A percentile compares a stretch with the other conserved stretches of the same genome.
Evolutionary conservation across 2,113 vertebrate genomes (phyloP).

Genomic region (Microtus richardsoni): DNA sequence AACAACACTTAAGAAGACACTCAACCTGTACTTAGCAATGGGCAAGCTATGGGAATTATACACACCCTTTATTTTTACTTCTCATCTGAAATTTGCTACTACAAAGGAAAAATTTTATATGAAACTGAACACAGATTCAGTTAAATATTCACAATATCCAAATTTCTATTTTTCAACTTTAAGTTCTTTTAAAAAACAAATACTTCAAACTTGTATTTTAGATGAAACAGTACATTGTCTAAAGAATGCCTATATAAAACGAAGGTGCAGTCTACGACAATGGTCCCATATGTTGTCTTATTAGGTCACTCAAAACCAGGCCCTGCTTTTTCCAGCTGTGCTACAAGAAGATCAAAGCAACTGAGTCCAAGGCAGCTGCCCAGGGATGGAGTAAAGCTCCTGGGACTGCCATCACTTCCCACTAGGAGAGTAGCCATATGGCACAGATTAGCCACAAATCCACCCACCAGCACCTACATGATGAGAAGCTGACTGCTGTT

Average conservation of each 20-base stretch:
- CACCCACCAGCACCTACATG: slow-evolving; percentile 56
- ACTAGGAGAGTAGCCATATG: slow-evolving; percentile 66
- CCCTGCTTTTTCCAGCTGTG: slow-evolving; percentile 61
- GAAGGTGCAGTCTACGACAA: slow-evolving; percentile 49
- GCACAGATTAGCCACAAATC: slow-evolving; percentile 74
- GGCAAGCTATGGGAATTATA: neutral
- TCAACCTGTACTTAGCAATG: neutral
- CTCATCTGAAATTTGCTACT: slow-evolving; percentile 21
- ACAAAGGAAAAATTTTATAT: slow-evolving; percentile 4
- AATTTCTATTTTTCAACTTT: slow-evolving; percentile 15
- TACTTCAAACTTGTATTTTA: neutral
- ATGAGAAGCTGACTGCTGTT: slow-evolving; percentile 51
- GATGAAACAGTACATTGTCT: neutral
- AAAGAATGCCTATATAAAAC: slow-evolving; percentile 15
- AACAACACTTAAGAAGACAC: neutral
- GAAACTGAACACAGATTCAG: neutral
- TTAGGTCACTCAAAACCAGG: slow-evolving; percentile 50
- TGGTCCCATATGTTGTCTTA: slow-evolving; percentile 37
- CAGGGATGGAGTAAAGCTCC: slow-evolving; percentile 52
- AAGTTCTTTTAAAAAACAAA: neutral
- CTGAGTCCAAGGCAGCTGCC: slow-evolving; percentile 52
- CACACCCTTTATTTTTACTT: neutral
- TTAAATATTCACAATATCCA: slow-evolving; percentile 20
- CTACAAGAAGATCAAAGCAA: slow-evolving; percentile 72
- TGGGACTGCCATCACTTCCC: slow-evolving; percentile 48